These are phyloP conservation scores for Euphydryas editha DNA, from an alignment of 2,888 invertebrate species.

Conservation along the genomic window DNA sequence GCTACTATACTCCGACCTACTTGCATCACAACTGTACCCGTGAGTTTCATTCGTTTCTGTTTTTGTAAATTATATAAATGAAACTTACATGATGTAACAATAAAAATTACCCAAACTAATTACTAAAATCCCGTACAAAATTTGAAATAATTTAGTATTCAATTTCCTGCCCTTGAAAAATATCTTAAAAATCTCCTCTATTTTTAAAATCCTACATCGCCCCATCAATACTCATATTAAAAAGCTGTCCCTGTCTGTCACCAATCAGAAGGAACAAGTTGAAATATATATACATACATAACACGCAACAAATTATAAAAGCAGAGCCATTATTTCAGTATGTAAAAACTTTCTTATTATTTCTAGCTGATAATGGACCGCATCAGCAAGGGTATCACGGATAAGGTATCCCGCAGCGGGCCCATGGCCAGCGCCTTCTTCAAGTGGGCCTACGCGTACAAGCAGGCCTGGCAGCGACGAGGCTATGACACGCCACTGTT, in stretches of 20 bases:
- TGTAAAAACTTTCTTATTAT: neutral
- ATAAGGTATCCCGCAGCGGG: slow-evolving; percentile 94
- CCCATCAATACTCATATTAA: no score
- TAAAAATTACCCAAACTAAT: no score
- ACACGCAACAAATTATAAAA: no score
- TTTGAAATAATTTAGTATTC: no score
- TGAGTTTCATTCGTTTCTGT: slow-evolving; percentile 60
- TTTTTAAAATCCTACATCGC: no score
- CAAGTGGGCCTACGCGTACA: slow-evolving; percentile 97
- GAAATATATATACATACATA: no score
- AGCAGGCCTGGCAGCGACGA: slow-evolving; percentile 91
- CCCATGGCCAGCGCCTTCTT: slow-evolving; percentile 92
- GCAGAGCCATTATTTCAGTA: neutral
- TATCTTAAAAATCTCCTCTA: no score
- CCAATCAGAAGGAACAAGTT: no score
- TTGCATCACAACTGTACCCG: slow-evolving; percentile 98
- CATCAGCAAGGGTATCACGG: slow-evolving; percentile 98
- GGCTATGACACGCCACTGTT: slow-evolving; percentile 93
- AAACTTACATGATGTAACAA: neutral
- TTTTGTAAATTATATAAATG: neutral
- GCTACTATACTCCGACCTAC: slow-evolving; percentile 95
- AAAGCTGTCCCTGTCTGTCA: no score
- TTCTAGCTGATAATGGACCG: slow-evolving; percentile 96
- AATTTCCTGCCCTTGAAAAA: no score
- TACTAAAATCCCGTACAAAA: no score